These are phyloP conservation scores for Ochotona princeps DNA, from an alignment of 2,113 vertebrate genomes.

Conservation along the genomic window DNA sequence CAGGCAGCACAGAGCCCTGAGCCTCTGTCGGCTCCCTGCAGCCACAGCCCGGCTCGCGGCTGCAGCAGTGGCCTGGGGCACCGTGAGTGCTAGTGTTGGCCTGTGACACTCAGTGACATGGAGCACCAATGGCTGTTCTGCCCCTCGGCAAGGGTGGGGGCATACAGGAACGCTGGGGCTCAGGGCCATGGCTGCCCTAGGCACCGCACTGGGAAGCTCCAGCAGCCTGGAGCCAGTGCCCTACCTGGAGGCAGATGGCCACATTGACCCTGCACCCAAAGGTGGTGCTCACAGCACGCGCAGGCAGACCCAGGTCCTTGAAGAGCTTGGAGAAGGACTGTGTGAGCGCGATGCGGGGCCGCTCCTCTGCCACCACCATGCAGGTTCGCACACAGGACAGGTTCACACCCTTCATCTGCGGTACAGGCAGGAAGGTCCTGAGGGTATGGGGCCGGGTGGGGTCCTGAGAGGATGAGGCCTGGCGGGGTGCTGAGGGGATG, in stretches of 20 bases:
- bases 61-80: too few relatives aligned
- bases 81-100: too few relatives aligned
- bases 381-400: slow-evolving; percentile 96
- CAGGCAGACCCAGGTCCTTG: slow-evolving; percentile 95
- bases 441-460: too few relatives aligned
- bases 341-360: slow-evolving; percentile 92
- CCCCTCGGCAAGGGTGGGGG: too few relatives aligned
- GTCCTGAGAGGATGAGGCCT: too few relatives aligned
- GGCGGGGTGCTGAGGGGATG: too few relatives aligned
- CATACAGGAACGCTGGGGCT: too few relatives aligned
- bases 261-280: slow-evolving; percentile 98
- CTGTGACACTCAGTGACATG: too few relatives aligned
- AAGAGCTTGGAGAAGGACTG: slow-evolving; percentile 98
- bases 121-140: too few relatives aligned
- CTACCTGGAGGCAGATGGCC: slow-evolving; percentile 97
- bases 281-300: slow-evolving; percentile 96
- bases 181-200: background rate
- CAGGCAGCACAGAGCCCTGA: too few relatives aligned
- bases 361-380: slow-evolving; percentile 98
- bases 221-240: background rate
- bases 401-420: slow-evolving; percentile 93
- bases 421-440: background rate
- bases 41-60: too few relatives aligned
- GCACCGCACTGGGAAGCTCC: background rate
- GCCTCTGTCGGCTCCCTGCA: too few relatives aligned